phyloP scores from a whole-genome alignment of 2,113 vertebrate genomes.

The Tragelaphus imberbis region DNA sequence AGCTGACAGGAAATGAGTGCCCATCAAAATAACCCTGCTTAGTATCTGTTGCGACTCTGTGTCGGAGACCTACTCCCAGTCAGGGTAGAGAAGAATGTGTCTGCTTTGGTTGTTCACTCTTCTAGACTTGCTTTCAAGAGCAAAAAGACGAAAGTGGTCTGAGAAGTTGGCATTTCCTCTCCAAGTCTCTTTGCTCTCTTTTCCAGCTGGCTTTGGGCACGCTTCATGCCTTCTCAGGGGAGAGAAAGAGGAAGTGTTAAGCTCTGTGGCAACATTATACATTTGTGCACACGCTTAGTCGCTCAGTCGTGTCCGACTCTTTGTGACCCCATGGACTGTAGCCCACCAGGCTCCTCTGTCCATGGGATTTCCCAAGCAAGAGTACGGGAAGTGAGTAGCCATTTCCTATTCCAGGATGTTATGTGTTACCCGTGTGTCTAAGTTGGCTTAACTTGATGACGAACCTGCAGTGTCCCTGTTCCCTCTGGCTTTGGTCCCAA shows the following conservation, averaged over 20 bases:
- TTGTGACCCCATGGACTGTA: background rate
- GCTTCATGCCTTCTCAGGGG: background rate
- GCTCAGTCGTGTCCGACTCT: background rate
- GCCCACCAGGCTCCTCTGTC: background rate
- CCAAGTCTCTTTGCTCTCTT: background rate
- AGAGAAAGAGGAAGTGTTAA: background rate
- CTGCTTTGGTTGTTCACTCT: background rate
- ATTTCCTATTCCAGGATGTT: background rate
- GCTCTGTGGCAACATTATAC: background rate
- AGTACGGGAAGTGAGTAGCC: background rate
- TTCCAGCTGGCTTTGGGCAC: background rate
- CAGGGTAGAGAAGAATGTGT: background rate
- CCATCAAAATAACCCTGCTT: background rate
- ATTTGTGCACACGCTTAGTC: accelerated
- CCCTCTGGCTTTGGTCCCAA: background rate
- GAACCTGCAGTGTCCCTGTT: background rate
- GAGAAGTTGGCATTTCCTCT: background rate
- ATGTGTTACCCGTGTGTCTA: background rate
- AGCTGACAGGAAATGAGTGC: background rate
- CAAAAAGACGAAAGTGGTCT: background rate
- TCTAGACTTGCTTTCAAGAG: background rate
- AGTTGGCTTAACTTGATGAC: background rate
- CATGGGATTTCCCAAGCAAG: background rate
- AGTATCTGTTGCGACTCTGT: background rate
- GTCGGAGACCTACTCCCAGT: background rate